These are phyloP conservation scores for Pilophorus perplexus DNA, from an alignment of 2,888 invertebrate genomes.

Conservation along the genomic window DNA sequence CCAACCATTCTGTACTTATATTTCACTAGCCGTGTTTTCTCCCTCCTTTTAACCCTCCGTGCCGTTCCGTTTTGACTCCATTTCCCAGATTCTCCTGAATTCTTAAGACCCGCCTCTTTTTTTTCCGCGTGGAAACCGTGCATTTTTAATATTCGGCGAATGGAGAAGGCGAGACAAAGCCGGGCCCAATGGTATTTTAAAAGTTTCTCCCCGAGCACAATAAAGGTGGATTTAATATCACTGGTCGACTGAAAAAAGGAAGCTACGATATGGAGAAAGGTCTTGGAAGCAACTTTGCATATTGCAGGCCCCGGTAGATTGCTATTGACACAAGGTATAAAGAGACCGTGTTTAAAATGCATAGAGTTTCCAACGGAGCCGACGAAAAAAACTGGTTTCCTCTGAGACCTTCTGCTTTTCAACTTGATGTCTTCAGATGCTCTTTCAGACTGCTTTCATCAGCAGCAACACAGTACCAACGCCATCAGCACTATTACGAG, in stretches of 20 bases:
- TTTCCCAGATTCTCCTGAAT: slow-evolving; percentile 17
- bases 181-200: slow-evolving; percentile 26
- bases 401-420: slow-evolving; percentile 39
- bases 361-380: slow-evolving; percentile 31
- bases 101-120: not conserved
- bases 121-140: slow-evolving; percentile 7
- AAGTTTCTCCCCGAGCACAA: slow-evolving; percentile 31
- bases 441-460: slow-evolving; percentile 34
- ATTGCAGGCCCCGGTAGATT: slow-evolving; percentile 42
- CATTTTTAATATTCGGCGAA: slow-evolving; percentile 28
- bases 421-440: slow-evolving; percentile 38
- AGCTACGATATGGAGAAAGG: slow-evolving; percentile 38
- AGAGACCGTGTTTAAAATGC: slow-evolving; percentile 44
- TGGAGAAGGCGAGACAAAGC: slow-evolving; percentile 25
- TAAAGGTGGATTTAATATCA: slow-evolving; percentile 40
- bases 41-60: not conserved
- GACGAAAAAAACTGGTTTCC: slow-evolving; percentile 23
- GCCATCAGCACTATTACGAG: not conserved
- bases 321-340: slow-evolving; percentile 44
- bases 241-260: slow-evolving; percentile 35
- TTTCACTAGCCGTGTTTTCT: not conserved
- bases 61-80: not conserved
- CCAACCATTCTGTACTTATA: not conserved
- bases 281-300: slow-evolving; percentile 38
- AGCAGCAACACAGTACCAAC: slow-evolving; percentile 7